Evolutionary conservation across 2,888 invertebrate species (phyloP), one percentile per base, ranked within the genome.

Genomic region (Aphelenchoides bicaudatus): DNA sequence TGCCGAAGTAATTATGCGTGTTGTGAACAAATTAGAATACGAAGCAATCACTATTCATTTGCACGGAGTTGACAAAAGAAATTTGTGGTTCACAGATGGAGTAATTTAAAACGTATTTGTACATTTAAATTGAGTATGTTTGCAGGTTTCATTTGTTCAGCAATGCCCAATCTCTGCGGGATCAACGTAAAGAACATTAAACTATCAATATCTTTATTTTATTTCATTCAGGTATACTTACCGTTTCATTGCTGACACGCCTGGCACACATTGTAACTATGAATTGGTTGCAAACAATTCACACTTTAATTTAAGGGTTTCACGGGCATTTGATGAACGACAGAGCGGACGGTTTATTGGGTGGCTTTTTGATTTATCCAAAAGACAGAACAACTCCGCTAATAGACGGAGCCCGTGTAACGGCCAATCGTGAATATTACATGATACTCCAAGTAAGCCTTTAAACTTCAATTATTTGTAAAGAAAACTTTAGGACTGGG

Each of bases 261-360:
- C 66, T 27, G 75, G 75, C 46, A 75, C 75, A 2, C 72, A 72
- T 51, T 65, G 64, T 57, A 61, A 61, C 29, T 64, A 63, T 47
- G 63, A 60, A 4, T 31, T 55, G 16, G 47, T 38, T 34, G 16
- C 39, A 56, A 27, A 29, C 29, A 8, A 8, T 8, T 28, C 16
- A 16, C n/a, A 19, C 1, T 1, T 5, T 2, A 3, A 10, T n/a
- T 30, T 16, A 5, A 2, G 69, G 70, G 68, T 71, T 66, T 39
- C 69, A 75, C 48, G 74, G 74, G 6, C 74, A 75, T 56, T 56
- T 74, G 65, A 71, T 68, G 54, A 67, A 68, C 6, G 75, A 75
- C 56, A 50, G 75, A 23, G 71, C 70, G 5, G 74, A 75, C 46
- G 75, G 75, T 8, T 63, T 75, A 13, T 47, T 68, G 6, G 75